Conservation (phyloP, 2,797 vertebrate genomes). For the Enteromius afrohamiltoni region DNA sequence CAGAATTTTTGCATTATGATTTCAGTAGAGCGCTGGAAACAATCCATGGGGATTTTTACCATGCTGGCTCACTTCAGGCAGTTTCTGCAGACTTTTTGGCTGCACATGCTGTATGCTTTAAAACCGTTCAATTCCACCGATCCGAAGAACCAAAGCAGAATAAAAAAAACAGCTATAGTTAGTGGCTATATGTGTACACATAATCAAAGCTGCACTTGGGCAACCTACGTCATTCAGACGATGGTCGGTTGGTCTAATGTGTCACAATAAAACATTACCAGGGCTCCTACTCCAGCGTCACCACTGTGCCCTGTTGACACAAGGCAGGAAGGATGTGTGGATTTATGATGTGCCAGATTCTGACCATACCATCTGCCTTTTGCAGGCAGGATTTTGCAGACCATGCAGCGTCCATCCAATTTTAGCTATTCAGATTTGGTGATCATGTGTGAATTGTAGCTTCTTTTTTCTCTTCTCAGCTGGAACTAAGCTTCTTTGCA, state of each 20-base stretch:
- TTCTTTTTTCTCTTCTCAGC: slow-evolving; percentile 24
- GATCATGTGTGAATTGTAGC: slow-evolving; percentile 33
- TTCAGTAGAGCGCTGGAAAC: neutral
- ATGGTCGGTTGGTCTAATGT: slow-evolving; percentile 5
- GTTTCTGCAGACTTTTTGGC: slow-evolving; percentile 4
- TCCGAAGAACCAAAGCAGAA: neutral
- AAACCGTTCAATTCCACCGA: neutral
- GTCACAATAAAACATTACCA: slow-evolving; percentile 2
- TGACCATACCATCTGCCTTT: slow-evolving; percentile 24
- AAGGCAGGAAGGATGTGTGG: slow-evolving; percentile 2
- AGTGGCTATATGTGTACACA: neutral
- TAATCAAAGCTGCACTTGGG: slow-evolving; percentile 5
- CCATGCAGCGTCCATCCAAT: slow-evolving; percentile 6
- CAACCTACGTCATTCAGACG: neutral
- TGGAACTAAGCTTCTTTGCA: slow-evolving; percentile 38
- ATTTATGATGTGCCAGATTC: slow-evolving; percentile 34
- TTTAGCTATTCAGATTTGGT: slow-evolving; percentile 18
- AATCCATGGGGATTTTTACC: neutral
- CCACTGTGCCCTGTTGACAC: slow-evolving; percentile 14
- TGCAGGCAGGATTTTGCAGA: slow-evolving; percentile 1
- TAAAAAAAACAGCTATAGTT: slow-evolving; percentile 16
- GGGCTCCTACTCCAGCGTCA: neutral
- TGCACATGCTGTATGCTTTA: neutral
- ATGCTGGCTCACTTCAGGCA: neutral
- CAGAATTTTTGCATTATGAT: neutral